Evolutionary conservation across 2,113 vertebrate genomes (phyloP).

Genomic region (Salvelinus namaycush): DNA sequence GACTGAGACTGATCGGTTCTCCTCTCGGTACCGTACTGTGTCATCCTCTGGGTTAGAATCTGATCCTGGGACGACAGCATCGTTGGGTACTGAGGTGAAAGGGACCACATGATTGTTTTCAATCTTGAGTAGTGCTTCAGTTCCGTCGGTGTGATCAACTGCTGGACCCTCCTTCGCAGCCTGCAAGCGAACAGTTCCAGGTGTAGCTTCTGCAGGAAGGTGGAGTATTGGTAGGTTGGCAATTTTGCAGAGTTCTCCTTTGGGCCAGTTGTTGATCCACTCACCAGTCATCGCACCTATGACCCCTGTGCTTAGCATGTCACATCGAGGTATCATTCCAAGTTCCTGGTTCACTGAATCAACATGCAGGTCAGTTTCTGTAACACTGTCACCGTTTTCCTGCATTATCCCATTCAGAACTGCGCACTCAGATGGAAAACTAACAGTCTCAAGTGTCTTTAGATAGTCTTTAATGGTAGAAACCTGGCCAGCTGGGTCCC

Average conservation of each 20-base stretch:
- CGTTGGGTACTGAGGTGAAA: conserved; percentile 15
- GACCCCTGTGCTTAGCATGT: conserved; percentile 1
- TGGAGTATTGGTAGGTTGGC: background rate
- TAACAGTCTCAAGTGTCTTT: conserved; percentile 7
- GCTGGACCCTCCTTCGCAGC: background rate
- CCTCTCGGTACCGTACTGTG: background rate
- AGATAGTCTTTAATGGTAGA: conserved; percentile 18
- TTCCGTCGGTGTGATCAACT: conserved; percentile 8
- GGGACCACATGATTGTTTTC: conserved; percentile 15
- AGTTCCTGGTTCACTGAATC: background rate
- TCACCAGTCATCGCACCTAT: background rate
- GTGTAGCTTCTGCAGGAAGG: conserved; percentile 3
- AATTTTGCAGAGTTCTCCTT: background rate
- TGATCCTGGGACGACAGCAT: conserved; percentile 56
- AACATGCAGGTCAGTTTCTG: background rate
- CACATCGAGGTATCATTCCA: background rate
- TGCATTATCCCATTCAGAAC: conserved; percentile 1
- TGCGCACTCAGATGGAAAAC: conserved; percentile 1
- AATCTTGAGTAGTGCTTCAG: conserved; percentile 1
- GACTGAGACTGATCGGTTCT: conserved; percentile 36
- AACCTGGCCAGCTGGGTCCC: conserved; percentile 14
- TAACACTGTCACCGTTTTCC: conserved; percentile 1
- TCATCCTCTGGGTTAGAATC: conserved; percentile 23
- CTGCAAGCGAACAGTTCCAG: background rate
- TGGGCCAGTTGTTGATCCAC: background rate